Conservation (phyloP, 1,140 invertebrate genomes). For the Mylabris phalerata region DNA sequence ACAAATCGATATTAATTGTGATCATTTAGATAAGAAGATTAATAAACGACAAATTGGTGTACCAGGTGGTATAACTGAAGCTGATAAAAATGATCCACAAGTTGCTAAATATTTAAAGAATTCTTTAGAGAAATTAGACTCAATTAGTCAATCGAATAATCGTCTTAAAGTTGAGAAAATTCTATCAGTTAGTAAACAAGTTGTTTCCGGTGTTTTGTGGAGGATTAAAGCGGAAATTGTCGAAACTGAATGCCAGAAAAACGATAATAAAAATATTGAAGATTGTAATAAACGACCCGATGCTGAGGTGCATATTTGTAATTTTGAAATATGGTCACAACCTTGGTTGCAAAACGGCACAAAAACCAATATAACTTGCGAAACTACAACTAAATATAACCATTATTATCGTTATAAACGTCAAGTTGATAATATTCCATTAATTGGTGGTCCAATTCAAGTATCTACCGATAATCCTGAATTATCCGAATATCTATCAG, state of each 20-base stretch:
- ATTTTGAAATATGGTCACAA: constrained; percentile 22
- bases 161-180: no score
- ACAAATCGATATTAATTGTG: constrained; percentile 22
- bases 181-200: not conserved
- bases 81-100: no score
- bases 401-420: no score
- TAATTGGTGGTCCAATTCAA: constrained; percentile 1
- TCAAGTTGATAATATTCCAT: no score
- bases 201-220: not conserved
- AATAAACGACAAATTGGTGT: no score
- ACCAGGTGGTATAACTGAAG: no score
- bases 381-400: no score
- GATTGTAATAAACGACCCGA: not conserved
- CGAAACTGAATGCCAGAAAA: not conserved
- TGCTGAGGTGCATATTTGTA: not conserved
- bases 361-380: no score
- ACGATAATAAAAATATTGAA: not conserved
- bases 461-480: constrained; percentile 2
- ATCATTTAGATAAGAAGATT: not conserved
- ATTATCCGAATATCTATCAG: constrained; percentile 8
- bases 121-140: no score
- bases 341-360: not conserved
- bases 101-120: no score
- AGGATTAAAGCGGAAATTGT: not conserved
- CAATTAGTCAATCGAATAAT: no score